Evolutionary conservation across 2,888 invertebrate species (phyloP), one percentile per base, ranked within the genome.

Genomic region (Zele albiditarsus): DNA sequence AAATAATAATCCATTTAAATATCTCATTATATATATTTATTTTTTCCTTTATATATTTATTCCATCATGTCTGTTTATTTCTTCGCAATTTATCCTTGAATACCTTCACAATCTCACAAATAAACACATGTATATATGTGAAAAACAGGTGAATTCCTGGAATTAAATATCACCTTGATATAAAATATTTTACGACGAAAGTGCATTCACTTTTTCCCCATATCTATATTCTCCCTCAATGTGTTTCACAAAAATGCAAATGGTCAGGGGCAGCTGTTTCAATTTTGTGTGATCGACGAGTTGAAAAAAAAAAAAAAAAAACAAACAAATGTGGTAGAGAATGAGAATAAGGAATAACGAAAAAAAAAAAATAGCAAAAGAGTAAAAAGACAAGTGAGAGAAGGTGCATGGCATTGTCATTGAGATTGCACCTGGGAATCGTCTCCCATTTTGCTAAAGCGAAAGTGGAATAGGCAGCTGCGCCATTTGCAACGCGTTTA

Each of bases 61-160:
- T 42, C 2, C 10, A 4, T 14, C 12, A 65, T 38, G 1, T n/a
- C 6, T n/a, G 6, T 4, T 3, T n/a, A 16, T 46, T 46, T 46
- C n/a, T 5, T n/a, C 16, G 16, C 16, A 46, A 46, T 46, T 46
- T n/a, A 14, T 46, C n/a, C 46, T 46, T 46, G 46, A n/a, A 46
- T 46, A 46, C 1, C 8, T 38, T 12, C 38, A 38, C 38, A 38
- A 38, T 38, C 8, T 12, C 38, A 6, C 16, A 6, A 0, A n/a
- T 46, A 1, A 5, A 84, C 83, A 85, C 85, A 75, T 84, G 77
- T 82, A 84, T 82, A 84, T 82, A 83, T 73, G 69, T 74, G 23
- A 57, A 58, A 70, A 68, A 60, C 70, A 67, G 62, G 57, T 53
- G 71, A 66, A 75, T 57, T 38, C 16, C 28, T 38, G 38, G 1